Base-by-base conservation (phyloP, 2,888 invertebrate species). In the Sepiola atlantica region DNA sequence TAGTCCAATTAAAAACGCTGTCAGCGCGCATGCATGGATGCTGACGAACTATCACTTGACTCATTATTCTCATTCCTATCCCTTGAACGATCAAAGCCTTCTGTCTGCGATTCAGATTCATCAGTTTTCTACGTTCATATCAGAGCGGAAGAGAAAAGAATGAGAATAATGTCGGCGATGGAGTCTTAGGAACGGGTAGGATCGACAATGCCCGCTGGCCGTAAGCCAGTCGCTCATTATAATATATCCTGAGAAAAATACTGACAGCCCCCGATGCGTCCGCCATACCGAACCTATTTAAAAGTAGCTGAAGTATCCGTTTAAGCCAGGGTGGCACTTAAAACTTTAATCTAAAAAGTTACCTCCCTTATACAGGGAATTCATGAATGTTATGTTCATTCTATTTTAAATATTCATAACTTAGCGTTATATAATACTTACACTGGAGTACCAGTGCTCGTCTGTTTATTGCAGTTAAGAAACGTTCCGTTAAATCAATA, bases 21-120 rank as follows among this genome's bases (percentile, higher is more conserved):
- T 77, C 77, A n/a, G n/a, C 32, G 18, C 77, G 77, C 32, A 77
- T 77, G 77, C 77, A n/a, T 77, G n/a, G 77, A 16, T n/a, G 77
- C 77, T 77, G 77, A 77, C 16, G 77, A 77, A 77, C 77, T 77
- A n/a, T 77, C 77, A 77, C 77, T 77, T 77, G 77, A 77, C 77
- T 77, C 77, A 77, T 77, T 77, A 32, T n/a, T 77, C 14, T 1
- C 77, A 77, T 18, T 32, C 16, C n/a, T n/a, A 16, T 77, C 77
- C 18, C n/a, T 77, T 77, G 32, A 77, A 1, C 32, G 77, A 77
- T 16, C 77, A 77, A 77, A 77, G 77, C 77, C 0, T 20, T n/a
- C 14, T 10, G 61, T 61, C 77, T 77, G n/a, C 77, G n/a, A 77
- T n/a, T 45, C n/a, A 77, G n/a, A 77, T 77, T 77, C 32, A n/a